A percentile compares a stretch with the other conserved stretches of the same genome.
Conservation (phyloP, 2,888 invertebrate genomes). For the Rhagonycha fulva region DNA sequence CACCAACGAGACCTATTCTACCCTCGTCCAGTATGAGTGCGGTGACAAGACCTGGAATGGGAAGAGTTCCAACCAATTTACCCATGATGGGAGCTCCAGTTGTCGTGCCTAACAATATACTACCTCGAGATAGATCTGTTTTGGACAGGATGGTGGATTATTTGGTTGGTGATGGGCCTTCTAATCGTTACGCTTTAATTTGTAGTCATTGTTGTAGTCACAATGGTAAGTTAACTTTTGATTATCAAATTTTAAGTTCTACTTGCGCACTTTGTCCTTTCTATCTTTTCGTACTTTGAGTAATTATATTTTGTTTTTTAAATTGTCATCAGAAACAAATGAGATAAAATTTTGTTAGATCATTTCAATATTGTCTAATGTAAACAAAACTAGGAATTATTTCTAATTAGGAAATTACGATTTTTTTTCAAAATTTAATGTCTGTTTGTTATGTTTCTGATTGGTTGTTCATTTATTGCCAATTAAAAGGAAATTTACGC, state of each 20-base stretch:
- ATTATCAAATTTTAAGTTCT: neutral
- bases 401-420: too few relatives aligned
- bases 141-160: constrained; percentile 92
- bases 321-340: too few relatives aligned
- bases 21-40: neutral
- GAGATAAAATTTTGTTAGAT: too few relatives aligned
- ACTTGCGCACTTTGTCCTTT: neutral
- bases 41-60: neutral
- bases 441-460: too few relatives aligned
- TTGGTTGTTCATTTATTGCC: too few relatives aligned
- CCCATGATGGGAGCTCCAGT: constrained; percentile 31
- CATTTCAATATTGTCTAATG: too few relatives aligned
- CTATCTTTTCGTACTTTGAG: neutral
- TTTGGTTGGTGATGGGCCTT: constrained; percentile 93
- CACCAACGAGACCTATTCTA: neutral
- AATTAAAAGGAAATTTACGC: too few relatives aligned
- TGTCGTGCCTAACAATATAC: constrained; percentile 71
- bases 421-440: too few relatives aligned
- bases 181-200: constrained; percentile 92
- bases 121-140: constrained; percentile 75
- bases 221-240: constrained; percentile 71
- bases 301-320: too few relatives aligned
- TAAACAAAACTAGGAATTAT: too few relatives aligned
- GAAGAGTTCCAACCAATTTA: neutral
- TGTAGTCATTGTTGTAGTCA: constrained; percentile 89